These are phyloP conservation scores for Drosophila anomelani DNA, from an alignment of 2,888 invertebrate genomes.

Conservation along the genomic window DNA sequence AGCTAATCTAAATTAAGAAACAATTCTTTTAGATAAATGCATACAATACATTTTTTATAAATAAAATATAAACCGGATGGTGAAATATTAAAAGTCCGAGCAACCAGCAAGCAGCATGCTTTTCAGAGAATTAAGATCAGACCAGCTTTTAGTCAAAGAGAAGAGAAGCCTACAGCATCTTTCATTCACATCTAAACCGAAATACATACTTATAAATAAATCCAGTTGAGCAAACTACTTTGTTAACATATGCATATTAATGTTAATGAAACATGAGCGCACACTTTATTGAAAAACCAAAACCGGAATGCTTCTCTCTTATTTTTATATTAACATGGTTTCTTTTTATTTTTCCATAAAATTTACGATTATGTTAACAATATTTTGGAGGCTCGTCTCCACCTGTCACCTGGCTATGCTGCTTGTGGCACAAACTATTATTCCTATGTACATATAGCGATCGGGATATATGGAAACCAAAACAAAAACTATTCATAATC, in stretches of 20 bases:
- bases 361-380: too few relatives aligned
- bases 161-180: background rate
- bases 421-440: background rate
- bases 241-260: background rate
- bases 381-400: too few relatives aligned
- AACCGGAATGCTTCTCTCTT: too few relatives aligned
- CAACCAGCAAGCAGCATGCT: too few relatives aligned
- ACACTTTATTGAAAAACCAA: background rate
- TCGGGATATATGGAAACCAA: background rate
- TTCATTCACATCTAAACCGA: background rate
- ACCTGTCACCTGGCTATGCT: too few relatives aligned
- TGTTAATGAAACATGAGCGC: background rate
- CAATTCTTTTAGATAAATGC: constrained; percentile 4
- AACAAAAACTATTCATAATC: background rate
- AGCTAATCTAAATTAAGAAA: too few relatives aligned
- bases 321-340: too few relatives aligned
- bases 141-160: background rate
- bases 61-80: background rate
- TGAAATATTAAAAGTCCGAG: background rate
- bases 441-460: too few relatives aligned
- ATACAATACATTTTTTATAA: constrained; percentile 28
- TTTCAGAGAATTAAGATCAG: background rate
- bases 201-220: background rate
- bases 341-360: too few relatives aligned
- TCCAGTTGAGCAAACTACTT: too few relatives aligned